Evolutionary conservation across 2,113 vertebrate species (phyloP).

Genomic region (Onychostruthus taczanowskii): DNA sequence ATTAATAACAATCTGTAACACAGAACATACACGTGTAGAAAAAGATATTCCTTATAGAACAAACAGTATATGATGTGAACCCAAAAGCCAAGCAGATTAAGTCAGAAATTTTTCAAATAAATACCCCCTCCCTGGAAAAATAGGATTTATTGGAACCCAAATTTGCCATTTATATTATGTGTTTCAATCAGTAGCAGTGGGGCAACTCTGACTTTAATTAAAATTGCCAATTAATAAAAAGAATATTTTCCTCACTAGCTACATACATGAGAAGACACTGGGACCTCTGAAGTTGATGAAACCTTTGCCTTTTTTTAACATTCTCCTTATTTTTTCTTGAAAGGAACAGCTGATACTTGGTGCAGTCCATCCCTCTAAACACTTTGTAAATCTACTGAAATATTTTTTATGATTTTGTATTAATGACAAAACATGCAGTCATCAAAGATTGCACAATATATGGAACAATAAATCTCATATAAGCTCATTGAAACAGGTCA

Average conservation of each 20-base stretch:
- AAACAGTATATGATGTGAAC: neutral
- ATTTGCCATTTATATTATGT: neutral
- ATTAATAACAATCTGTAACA: neutral
- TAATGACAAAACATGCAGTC: neutral
- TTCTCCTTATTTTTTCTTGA: neutral
- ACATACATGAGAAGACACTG: neutral
- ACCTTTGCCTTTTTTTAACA: neutral
- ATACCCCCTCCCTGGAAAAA: neutral
- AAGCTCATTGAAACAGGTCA: neutral
- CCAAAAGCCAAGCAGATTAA: neutral
- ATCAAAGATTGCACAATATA: neutral
- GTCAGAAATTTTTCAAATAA: neutral
- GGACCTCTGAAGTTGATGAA: neutral
- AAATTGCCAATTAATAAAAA: neutral
- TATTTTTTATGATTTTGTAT: neutral
- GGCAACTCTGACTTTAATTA: neutral
- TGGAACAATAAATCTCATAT: neutral
- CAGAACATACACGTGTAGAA: neutral
- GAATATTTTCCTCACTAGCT: neutral
- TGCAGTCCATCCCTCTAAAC: neutral
- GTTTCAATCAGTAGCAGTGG: neutral
- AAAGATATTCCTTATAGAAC: neutral
- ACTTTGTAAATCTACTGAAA: neutral
- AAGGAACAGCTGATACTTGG: neutral
- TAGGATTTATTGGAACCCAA: neutral